phyloP scores from a whole-genome alignment of 2,888 invertebrate genomes.

The Pyralis farinalis region DNA sequence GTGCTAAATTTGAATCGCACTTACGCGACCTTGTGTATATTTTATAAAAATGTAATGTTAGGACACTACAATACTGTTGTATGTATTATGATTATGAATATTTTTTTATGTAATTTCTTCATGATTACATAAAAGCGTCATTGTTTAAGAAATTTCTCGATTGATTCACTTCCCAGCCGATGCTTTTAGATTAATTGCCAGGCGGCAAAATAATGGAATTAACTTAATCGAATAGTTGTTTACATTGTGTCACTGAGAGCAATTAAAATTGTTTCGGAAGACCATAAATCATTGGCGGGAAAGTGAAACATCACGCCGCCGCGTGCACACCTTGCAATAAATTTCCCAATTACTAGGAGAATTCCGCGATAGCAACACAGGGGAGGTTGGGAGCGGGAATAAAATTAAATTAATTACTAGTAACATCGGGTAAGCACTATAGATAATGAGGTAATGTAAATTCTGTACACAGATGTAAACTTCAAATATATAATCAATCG shows the following conservation, averaged over 20 bases:
- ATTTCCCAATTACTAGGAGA: conserved; percentile 75
- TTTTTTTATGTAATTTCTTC: too few relatives aligned
- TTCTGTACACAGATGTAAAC: too few relatives aligned
- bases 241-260: conserved; percentile 77
- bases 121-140: conserved; percentile 7
- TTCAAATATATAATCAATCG: too few relatives aligned
- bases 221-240: conserved; percentile 81
- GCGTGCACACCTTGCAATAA: conserved; percentile 77
- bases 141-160: conserved; percentile 13
- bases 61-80: too few relatives aligned
- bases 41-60: too few relatives aligned
- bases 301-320: conserved; percentile 76
- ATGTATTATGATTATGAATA: too few relatives aligned
- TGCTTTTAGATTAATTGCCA: conserved; percentile 70
- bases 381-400: conserved; percentile 40
- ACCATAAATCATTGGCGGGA: conserved; percentile 76
- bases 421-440: conserved; percentile 20
- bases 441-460: conserved; percentile 10
- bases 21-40: too few relatives aligned
- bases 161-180: conserved; percentile 32
- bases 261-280: conserved; percentile 79
- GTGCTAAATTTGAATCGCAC: too few relatives aligned
- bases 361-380: conserved; percentile 59
- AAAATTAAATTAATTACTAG: conserved; percentile 70
- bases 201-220: conserved; percentile 67